These are phyloP conservation scores for Bungarus multicinctus DNA, from an alignment of 2,113 vertebrate genomes.

Conservation along the genomic window DNA sequence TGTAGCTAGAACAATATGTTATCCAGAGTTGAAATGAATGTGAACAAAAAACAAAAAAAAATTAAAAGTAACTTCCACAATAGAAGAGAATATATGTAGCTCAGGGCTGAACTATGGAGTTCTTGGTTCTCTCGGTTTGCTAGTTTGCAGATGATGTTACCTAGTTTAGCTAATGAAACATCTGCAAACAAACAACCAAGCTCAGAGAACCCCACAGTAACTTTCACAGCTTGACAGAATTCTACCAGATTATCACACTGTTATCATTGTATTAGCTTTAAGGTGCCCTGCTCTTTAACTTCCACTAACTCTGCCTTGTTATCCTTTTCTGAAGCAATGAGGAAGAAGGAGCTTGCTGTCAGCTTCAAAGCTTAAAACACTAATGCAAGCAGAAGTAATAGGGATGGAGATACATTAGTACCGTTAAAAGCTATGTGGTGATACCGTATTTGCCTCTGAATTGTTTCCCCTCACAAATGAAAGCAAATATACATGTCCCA, in stretches of 20 bases:
- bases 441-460: not conserved
- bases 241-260: conserved; percentile 24
- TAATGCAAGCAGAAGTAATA: not conserved
- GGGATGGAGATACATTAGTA: not conserved
- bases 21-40: conserved; percentile 14
- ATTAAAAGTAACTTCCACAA: not conserved
- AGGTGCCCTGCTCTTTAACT: conserved; percentile 7
- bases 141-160: not conserved
- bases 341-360: not conserved
- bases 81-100: not conserved
- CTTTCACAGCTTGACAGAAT: conserved; percentile 3
- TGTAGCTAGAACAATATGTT: not conserved
- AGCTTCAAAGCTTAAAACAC: conserved; percentile 6
- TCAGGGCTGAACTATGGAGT: not conserved
- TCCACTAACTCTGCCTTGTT: conserved; percentile 11
- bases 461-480: not conserved
- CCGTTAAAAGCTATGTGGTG: not conserved
- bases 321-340: conserved; percentile 7
- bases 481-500: not conserved
- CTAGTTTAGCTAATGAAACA: not conserved
- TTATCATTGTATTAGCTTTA: not conserved
- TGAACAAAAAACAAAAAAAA: conserved; percentile 11
- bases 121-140: not conserved
- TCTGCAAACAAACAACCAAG: not conserved
- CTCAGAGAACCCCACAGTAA: not conserved